These are phyloP conservation scores for Gobio occitaniae DNA, from an alignment of 2,797 vertebrate genomes.

Conservation along the genomic window DNA sequence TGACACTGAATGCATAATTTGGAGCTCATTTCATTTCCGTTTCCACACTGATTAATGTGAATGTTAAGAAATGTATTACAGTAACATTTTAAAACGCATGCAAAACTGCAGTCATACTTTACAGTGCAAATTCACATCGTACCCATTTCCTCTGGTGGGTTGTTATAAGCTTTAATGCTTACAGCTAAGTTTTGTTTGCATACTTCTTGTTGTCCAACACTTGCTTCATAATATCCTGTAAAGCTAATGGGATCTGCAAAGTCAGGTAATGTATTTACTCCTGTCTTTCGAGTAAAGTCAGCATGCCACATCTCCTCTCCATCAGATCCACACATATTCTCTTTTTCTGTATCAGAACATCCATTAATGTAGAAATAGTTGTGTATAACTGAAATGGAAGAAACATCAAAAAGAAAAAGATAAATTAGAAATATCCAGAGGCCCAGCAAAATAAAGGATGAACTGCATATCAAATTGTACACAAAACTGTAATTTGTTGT, in stretches of 20 bases:
- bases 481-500: neutral
- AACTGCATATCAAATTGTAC: neutral
- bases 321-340: neutral
- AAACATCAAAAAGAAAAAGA: neutral
- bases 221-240: fast-evolving
- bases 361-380: fast-evolving
- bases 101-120: neutral
- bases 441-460: neutral
- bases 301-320: slow-evolving; percentile 20
- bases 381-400: slow-evolving; percentile 13
- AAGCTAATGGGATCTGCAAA: slow-evolving; percentile 32
- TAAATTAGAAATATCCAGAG: neutral
- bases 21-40: neutral
- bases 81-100: neutral
- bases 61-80: neutral
- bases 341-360: slow-evolving; percentile 46
- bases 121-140: neutral
- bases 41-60: neutral
- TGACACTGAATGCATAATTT: neutral
- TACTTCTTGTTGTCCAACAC: fast-evolving
- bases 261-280: neutral
- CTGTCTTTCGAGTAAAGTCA: slow-evolving; percentile 32
- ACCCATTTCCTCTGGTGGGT: slow-evolving; percentile 33
- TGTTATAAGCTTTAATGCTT: neutral
- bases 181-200: neutral